Evolutionary conservation across 2,888 invertebrate genomes (phyloP).

Genomic region (Apamea anceps): DNA sequence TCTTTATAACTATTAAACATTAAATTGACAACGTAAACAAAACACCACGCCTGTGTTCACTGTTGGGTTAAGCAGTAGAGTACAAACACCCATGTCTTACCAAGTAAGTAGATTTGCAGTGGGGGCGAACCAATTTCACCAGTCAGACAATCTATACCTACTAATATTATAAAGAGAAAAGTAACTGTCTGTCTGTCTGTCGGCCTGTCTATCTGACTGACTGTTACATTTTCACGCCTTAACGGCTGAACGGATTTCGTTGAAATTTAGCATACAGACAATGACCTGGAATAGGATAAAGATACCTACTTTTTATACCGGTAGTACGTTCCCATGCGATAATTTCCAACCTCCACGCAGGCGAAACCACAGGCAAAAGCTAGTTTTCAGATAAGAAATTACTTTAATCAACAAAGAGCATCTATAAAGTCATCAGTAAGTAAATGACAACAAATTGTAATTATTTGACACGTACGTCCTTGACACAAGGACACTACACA

Average conservation of each 20-base stretch:
- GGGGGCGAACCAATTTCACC: neutral
- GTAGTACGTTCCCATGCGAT: neutral
- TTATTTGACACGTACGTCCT: constrained; percentile 49
- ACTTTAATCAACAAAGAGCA: constrained; percentile 49
- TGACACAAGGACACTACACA: constrained; percentile 50
- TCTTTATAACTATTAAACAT: neutral
- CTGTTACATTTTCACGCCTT: too few relatives aligned
- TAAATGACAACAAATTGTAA: constrained; percentile 58
- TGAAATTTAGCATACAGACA: too few relatives aligned
- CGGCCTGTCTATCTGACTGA: too few relatives aligned
- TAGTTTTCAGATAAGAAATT: constrained; percentile 7
- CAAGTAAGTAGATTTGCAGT: neutral
- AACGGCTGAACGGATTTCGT: too few relatives aligned
- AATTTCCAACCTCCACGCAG: neutral
- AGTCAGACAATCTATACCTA: too few relatives aligned
- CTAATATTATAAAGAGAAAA: too few relatives aligned
- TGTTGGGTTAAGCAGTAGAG: too few relatives aligned
- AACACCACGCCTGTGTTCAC: too few relatives aligned
- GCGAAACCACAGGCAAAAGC: neutral
- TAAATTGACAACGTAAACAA: neutral
- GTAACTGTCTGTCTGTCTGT: too few relatives aligned
- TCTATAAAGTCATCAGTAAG: constrained; percentile 47
- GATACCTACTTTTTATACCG: too few relatives aligned
- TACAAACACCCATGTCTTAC: neutral
- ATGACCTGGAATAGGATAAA: too few relatives aligned